Base-by-base conservation (phyloP, 2,797 vertebrate genomes). In the Falco naumanni region DNA sequence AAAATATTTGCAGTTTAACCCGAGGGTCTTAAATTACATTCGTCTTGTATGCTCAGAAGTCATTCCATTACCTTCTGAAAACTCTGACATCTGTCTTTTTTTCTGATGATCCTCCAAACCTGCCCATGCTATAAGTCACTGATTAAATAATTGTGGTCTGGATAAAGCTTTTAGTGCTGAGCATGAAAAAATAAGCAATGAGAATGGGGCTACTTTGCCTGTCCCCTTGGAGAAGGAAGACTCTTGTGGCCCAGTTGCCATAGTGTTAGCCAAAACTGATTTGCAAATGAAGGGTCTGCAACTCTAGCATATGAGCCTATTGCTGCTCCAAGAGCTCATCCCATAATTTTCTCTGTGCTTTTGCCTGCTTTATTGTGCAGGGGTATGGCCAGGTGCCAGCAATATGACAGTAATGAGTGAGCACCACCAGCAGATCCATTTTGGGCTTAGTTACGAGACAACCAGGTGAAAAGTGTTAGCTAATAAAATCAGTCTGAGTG, bases 381-480 rank as follows among this genome's bases (percentile, higher is more conserved):
- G 56, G 69, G 76, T 93, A 66, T 93, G 95, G 94, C 89, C 79
- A 88, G 64, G 89, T 93, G 96, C 85, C 93, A 97, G 83, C 69
- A 93, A 75, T 90, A n/a, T 84, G 96, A 96, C 95, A 95, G 80
- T 63, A 71, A 72, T 16, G 90, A 34, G 43, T 28, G n/a, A 93
- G 47, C 19, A 51, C 53, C 90, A 94, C 95, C 96, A 97, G 76
- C 70, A 96, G 90, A 90, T 90, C 94, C 93, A 95, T 97, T 96
- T 96, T 93, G 86, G 85, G 89, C 90, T 97, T 96, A 96, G 79
- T 70, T 90, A 28, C n/a, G 89, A 94, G 66, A 22, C 54, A 80
- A 86, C 81, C 94, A 96, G 94, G 93, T 97, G 94, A 90, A 93
- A 95, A 93, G 43, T 19, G 72, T 76, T 89, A 80, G 72, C 75